Base-by-base conservation (phyloP, 2,113 vertebrate genomes). In the Sinocyclocheilus maitianheensis region DNA sequence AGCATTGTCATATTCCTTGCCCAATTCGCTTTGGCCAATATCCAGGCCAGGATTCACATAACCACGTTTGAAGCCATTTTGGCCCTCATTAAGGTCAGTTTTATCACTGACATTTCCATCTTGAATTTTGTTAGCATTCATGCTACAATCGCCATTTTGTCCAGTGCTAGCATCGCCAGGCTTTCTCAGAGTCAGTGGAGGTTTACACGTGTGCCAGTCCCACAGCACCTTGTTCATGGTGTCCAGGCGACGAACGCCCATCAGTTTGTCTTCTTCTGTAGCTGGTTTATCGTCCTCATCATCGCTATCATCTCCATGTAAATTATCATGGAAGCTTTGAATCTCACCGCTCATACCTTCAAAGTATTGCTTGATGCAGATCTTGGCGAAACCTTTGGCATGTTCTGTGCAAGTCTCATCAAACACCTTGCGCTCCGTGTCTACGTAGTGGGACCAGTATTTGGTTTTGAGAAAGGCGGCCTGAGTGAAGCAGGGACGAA, bases 371-470 rank as follows among this genome's bases (percentile, higher is more conserved):
- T 98, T 97, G 93, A 99, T 97, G 89, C 97, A 99, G 83, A 98
- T 91, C 91, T 97, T 98, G 92, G 98, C 97, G 1, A 99, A 99
- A 90, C 95, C 96, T 91, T 95, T 98, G 86, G 98, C 97, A 0
- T 99, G 98, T 87, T 99, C 97, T 0, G 97, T 94, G 20, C 98
- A 98, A 0, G 96, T 98, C 84, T 99, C 97, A 0, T 99, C 97
- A 0, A 99, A 99, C 89, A 99, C 93, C 92, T 97, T 98, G 86
- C 97, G 95, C 87, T 99, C 98, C 0, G 96, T 97, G 93, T 99
- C 96, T 0, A 97, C 96, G 55, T 99, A 99, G 89, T 98, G 98
- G 18, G 98, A 98, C 98, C 98, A 99, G 92, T 99, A 99, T 91
- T 98, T 98, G 91, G 97, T 98, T 93, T 99, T 98, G 88, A 99